Evolutionary conservation across 2,797 vertebrate genomes (phyloP).

Genomic region (Crenuchus spilurus): DNA sequence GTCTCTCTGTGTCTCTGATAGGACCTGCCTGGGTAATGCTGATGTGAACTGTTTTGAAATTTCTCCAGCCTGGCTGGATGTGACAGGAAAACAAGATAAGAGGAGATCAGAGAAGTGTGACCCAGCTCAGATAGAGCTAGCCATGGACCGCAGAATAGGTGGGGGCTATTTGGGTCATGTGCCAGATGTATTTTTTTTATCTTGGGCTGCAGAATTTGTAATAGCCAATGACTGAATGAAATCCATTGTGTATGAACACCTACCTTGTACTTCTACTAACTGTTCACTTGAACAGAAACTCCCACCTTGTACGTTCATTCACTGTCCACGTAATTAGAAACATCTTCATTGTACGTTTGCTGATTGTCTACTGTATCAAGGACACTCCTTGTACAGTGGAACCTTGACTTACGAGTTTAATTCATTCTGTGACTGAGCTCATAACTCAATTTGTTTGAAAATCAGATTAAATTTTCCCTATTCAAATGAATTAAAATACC

Average conservation of each 20-base stretch:
- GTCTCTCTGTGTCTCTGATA: constrained; percentile 7
- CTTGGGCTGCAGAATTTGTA: neutral
- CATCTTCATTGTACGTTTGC: too few relatives aligned
- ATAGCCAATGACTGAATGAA: neutral
- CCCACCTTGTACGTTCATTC: neutral
- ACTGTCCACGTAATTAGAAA: neutral
- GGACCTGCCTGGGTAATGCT: neutral
- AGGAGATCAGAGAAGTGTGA: constrained; percentile 20
- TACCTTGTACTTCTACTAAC: neutral
- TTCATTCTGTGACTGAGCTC: too few relatives aligned
- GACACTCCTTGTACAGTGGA: too few relatives aligned
- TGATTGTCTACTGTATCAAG: too few relatives aligned
- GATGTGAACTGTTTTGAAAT: constrained; percentile 26
- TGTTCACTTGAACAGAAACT: neutral
- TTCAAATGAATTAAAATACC: too few relatives aligned
- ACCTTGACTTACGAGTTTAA: too few relatives aligned
- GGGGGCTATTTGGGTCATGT: neutral
- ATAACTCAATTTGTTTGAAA: too few relatives aligned
- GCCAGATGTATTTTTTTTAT: neutral
- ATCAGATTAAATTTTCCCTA: too few relatives aligned
- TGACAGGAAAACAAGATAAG: constrained; percentile 23
- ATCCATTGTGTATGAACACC: neutral
- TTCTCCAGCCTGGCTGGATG: constrained; percentile 17
- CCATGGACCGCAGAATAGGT: neutral
- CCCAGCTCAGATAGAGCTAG: neutral